Evolutionary conservation across 1,140 invertebrate species (phyloP).

Genomic region (Eupeodes corollae): DNA sequence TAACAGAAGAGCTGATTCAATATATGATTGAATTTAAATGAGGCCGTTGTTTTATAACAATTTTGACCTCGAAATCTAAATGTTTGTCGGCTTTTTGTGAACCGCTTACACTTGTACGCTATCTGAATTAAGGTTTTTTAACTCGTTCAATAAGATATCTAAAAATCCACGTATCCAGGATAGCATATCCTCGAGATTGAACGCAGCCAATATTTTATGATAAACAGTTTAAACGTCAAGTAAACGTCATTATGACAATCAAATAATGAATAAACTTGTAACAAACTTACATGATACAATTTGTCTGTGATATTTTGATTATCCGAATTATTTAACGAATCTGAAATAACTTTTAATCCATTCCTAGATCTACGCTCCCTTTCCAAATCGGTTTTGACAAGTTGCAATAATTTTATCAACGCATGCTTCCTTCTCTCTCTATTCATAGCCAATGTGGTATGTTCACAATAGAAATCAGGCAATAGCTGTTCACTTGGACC

Average conservation of each 20-base stretch:
- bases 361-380: conserved; percentile 72
- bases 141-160: too few species aligned
- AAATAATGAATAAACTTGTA: too few species aligned
- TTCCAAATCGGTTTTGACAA: conserved; percentile 76
- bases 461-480: conserved; percentile 90
- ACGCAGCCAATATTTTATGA: too few species aligned
- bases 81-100: too few species aligned
- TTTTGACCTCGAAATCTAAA: too few species aligned
- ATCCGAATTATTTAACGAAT: conserved; percentile 82
- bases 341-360: conserved; percentile 77
- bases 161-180: background rate
- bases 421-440: conserved; percentile 73
- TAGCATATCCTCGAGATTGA: too few species aligned
- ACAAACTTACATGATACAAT: conserved; percentile 71
- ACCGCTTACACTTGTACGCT: background rate
- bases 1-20: too few species aligned
- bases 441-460: conserved; percentile 87
- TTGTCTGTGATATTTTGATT: conserved; percentile 87
- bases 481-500: conserved; percentile 65
- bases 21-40: too few species aligned
- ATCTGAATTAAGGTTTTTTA: too few species aligned
- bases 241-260: too few species aligned
- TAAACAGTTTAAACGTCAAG: too few species aligned
- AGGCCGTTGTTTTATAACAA: too few species aligned
- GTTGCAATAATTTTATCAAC: conserved; percentile 67